Conservation (phyloP, 2,797 vertebrate genomes). For the Spondyliosoma cantharus region DNA sequence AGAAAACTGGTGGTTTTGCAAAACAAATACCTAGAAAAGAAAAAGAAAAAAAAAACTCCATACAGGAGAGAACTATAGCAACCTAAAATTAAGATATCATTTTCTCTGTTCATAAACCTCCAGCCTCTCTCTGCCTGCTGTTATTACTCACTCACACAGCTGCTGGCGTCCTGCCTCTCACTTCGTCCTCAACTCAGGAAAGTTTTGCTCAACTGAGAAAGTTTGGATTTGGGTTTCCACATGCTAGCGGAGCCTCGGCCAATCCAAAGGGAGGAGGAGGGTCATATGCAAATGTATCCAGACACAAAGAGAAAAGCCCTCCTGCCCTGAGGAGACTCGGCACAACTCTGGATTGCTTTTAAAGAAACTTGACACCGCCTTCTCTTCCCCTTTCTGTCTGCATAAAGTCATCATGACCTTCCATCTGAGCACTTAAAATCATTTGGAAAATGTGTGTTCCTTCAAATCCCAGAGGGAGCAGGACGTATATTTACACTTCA, state of each 20-base stretch:
- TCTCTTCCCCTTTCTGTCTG: conserved; percentile 31
- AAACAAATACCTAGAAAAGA: conserved; percentile 29
- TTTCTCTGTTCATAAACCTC: conserved; percentile 27
- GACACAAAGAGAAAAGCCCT: conserved; percentile 65
- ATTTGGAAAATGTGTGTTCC: conserved; percentile 25
- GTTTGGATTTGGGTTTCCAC: conserved; percentile 72
- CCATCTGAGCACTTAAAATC: conserved; percentile 41
- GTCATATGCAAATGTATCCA: conserved; percentile 53
- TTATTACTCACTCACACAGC: conserved; percentile 76
- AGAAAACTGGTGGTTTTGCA: conserved; percentile 18
- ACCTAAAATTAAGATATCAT: conserved; percentile 42
- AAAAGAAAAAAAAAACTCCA: neutral
- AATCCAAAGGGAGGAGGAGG: conserved; percentile 70
- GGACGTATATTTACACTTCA: conserved; percentile 40
- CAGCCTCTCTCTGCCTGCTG: conserved; percentile 30
- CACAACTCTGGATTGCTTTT: conserved; percentile 69
- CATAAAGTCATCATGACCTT: conserved; percentile 55
- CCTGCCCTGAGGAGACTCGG: conserved; percentile 66
- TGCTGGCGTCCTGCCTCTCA: conserved; percentile 67
- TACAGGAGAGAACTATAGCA: conserved; percentile 26
- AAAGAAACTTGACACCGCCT: conserved; percentile 79
- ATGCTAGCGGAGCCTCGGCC: conserved; percentile 58
- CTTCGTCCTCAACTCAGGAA: conserved; percentile 63
- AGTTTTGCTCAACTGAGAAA: conserved; percentile 73
- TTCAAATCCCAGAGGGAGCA: conserved; percentile 44